A percentile compares a stretch with the other conserved stretches of the same genome.
phyloP scores from a whole-genome alignment of 2,797 vertebrate species.

The Phoeniculus purpureus region DNA sequence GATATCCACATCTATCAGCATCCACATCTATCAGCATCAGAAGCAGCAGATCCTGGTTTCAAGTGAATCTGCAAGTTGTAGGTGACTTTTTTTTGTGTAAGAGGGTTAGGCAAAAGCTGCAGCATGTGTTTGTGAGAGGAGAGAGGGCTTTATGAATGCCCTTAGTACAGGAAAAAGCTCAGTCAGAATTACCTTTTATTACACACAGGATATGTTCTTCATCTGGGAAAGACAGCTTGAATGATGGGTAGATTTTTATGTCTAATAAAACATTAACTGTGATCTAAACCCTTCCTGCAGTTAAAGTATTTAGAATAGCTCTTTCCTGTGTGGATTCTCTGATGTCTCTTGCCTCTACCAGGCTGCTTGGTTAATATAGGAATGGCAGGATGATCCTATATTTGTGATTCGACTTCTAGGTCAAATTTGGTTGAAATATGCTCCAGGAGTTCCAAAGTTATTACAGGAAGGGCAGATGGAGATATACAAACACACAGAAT shows the following conservation, averaged over 20 bases:
- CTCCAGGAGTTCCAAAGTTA: neutral
- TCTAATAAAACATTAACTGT: conserved; percentile 31
- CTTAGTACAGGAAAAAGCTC: neutral
- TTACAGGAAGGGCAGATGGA: neutral
- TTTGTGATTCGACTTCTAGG: neutral
- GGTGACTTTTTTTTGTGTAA: neutral
- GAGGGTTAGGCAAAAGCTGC: neutral
- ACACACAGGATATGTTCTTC: conserved; percentile 17
- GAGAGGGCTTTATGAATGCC: neutral
- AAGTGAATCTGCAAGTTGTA: neutral
- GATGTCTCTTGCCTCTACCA: neutral
- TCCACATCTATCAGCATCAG: neutral
- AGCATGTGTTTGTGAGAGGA: neutral
- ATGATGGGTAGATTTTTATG: conserved; percentile 17
- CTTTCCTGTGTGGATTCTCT: conserved; percentile 23
- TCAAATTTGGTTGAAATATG: neutral
- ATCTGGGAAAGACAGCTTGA: conserved; percentile 12
- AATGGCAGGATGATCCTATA: neutral
- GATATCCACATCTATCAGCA: neutral
- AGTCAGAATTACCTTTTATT: conserved; percentile 9
- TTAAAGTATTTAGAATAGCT: neutral
- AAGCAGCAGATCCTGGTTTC: neutral
- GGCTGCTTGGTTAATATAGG: neutral
- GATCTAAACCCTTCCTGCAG: conserved; percentile 24
- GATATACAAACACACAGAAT: neutral